Conservation (phyloP, 1,140 invertebrate genomes). For the Monomorium pharaonis region DNA sequence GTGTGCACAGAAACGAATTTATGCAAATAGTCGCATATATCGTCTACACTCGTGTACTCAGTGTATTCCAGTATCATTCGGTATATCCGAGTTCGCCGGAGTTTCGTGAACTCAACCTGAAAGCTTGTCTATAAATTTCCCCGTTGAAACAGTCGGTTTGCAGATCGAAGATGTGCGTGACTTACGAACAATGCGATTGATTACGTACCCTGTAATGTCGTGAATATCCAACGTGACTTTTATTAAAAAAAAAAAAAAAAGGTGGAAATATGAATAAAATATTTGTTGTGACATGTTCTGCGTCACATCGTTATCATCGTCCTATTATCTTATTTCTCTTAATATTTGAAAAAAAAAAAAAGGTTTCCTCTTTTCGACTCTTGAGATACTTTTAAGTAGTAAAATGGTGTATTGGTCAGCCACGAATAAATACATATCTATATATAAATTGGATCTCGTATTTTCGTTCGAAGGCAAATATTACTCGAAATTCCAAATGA, state of each 20-base stretch:
- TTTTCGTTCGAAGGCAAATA: not conserved
- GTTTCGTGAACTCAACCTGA: constrained; percentile 33
- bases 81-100: not conserved
- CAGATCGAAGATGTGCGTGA: not conserved
- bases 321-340: not conserved
- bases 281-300: not conserved
- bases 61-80: too few species aligned
- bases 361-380: not conserved
- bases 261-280: not conserved
- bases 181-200: not conserved
- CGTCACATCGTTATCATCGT: not conserved
- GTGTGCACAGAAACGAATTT: constrained; percentile 27
- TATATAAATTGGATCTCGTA: not conserved
- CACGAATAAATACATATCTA: not conserved
- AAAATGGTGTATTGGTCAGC: not conserved
- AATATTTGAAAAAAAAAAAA: not conserved
- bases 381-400: not conserved
- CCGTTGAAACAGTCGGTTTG: constrained; percentile 26
- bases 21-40: not conserved
- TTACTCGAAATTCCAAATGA: constrained; percentile 26
- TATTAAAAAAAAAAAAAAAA: not conserved
- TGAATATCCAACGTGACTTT: not conserved
- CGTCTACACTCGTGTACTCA: not conserved
- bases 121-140: constrained; percentile 33
- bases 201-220: not conserved